Conservation (phyloP, 2,113 vertebrate genomes). For the Hipposideros armiger region DNA sequence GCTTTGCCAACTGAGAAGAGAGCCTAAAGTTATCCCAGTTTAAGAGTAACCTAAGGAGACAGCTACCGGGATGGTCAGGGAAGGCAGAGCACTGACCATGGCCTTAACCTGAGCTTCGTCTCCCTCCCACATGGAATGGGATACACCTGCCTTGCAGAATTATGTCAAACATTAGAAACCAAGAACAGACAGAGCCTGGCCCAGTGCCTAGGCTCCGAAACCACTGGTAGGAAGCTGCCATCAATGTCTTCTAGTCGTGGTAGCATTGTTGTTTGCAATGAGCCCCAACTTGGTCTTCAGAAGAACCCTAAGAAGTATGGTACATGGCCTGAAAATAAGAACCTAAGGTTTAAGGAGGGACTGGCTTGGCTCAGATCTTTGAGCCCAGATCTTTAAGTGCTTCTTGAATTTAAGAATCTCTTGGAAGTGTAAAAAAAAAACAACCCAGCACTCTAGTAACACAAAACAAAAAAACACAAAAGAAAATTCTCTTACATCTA, state of each 20-base stretch:
- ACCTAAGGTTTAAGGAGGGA: neutral
- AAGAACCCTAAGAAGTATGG: neutral
- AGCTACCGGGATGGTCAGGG: accelerated
- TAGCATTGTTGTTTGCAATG: accelerated
- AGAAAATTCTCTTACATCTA: neutral
- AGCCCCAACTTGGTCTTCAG: neutral
- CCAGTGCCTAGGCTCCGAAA: too few relatives aligned
- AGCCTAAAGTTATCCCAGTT: neutral
- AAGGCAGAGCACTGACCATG: accelerated
- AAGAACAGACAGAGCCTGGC: neutral
- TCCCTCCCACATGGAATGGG: neutral
- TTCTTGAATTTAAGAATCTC: neutral
- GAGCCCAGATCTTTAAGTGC: neutral
- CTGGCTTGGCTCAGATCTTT: neutral
- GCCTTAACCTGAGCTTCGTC: accelerated
- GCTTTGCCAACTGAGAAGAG: neutral
- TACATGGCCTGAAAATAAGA: neutral
- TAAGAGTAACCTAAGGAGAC: neutral
- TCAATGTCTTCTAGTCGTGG: accelerated
- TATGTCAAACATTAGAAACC: neutral
- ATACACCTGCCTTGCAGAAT: neutral
- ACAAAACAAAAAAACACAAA: neutral
- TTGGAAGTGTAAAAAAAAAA: neutral
- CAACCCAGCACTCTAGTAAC: neutral
- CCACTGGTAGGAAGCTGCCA: neutral